Evolutionary conservation across 1,140 invertebrate genomes (phyloP).

Genomic region (Dendroctonus ponderosae): DNA sequence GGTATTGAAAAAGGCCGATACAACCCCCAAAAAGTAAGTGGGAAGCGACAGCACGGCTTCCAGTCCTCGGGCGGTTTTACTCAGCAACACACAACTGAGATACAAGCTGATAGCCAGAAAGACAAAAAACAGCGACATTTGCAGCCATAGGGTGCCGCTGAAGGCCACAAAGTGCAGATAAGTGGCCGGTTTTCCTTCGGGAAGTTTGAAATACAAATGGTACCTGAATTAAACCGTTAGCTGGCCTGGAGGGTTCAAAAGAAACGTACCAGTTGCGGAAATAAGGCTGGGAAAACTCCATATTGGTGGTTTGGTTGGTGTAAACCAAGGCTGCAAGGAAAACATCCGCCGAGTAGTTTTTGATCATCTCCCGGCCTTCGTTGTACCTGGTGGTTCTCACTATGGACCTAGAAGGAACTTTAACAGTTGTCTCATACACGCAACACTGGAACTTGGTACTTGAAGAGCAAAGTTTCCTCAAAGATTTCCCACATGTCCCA

Average conservation of each 20-base stretch:
- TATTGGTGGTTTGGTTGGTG: constrained; percentile 28
- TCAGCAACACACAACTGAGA: constrained; percentile 34
- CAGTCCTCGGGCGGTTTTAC: constrained; percentile 15
- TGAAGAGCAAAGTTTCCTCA: constrained; percentile 36
- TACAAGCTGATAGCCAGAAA: constrained; percentile 37
- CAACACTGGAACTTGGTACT: constrained; percentile 32
- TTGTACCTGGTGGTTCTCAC: constrained; percentile 33
- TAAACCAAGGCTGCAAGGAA: constrained; percentile 41
- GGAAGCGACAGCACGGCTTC: constrained; percentile 39
- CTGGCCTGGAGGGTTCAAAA: background rate
- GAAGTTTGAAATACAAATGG: constrained; percentile 41
- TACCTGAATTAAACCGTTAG: constrained; percentile 35
- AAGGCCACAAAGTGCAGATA: constrained; percentile 40
- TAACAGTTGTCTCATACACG: background rate
- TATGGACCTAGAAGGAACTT: constrained; percentile 29
- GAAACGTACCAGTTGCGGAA: constrained; percentile 44
- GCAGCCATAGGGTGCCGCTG: constrained; percentile 36
- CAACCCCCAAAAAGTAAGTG: constrained; percentile 40
- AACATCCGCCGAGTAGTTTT: constrained; percentile 38
- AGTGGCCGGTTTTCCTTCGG: constrained; percentile 34
- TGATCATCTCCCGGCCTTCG: constrained; percentile 37
- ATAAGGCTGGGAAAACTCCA: constrained; percentile 45
- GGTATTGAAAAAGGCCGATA: constrained; percentile 45
- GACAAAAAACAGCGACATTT: constrained; percentile 31
- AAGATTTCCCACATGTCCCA: constrained; percentile 44